phyloP scores from a whole-genome alignment of 2,888 invertebrate species.

The Agrotis puta region DNA sequence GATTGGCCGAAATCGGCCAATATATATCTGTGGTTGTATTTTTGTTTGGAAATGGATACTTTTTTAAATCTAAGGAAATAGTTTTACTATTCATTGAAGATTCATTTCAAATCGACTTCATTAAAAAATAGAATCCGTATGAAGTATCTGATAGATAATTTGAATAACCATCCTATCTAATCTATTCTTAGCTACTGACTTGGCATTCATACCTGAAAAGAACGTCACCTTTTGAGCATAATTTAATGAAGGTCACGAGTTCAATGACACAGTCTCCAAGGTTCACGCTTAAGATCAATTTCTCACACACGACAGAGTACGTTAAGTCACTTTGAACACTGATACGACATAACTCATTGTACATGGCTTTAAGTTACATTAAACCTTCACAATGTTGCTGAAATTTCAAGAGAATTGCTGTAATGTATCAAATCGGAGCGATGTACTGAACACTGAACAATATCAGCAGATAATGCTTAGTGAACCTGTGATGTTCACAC shows the following conservation, averaged over 20 bases:
- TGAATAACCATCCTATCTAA: too few species aligned
- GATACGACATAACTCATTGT: conserved; percentile 30
- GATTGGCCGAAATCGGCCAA: too few species aligned
- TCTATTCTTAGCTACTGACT: neutral
- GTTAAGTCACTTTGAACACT: conserved; percentile 37
- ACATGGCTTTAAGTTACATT: conserved; percentile 38
- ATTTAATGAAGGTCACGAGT: conserved; percentile 14
- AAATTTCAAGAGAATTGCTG: conserved; percentile 36
- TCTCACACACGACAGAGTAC: conserved; percentile 10
- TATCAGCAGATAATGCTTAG: conserved; percentile 23
- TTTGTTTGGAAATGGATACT: too few species aligned
- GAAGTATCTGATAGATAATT: too few species aligned
- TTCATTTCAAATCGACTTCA: too few species aligned
- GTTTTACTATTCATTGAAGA: too few species aligned
- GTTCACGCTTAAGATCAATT: conserved; percentile 14
- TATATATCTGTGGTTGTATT: too few species aligned
- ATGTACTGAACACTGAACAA: conserved; percentile 29
- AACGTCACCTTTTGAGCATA: neutral
- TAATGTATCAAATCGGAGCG: conserved; percentile 24
- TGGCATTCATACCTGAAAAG: neutral
- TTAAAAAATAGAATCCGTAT: too few species aligned
- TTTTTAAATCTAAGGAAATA: too few species aligned
- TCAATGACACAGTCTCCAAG: neutral
- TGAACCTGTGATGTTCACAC: conserved; percentile 13
- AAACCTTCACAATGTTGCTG: conserved; percentile 26